These are phyloP conservation scores for Sinocyclocheilus grahami DNA, from an alignment of 2,113 vertebrate genomes.

Conservation along the genomic window DNA sequence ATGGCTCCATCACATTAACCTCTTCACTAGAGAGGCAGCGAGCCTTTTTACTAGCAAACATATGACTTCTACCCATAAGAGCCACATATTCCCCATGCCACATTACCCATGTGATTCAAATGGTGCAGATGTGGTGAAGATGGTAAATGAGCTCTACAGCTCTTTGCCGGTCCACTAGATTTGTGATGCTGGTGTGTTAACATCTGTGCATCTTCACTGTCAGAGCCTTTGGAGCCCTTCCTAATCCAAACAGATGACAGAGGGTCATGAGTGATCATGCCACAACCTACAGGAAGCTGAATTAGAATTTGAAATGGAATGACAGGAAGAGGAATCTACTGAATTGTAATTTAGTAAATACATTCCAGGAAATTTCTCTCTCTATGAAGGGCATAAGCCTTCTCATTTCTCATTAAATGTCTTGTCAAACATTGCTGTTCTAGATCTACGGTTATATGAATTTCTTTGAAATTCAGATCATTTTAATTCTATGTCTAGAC, in stretches of 20 bases:
- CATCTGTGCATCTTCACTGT: constrained; percentile 39
- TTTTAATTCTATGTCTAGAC: not conserved
- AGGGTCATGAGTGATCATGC: not conserved
- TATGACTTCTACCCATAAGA: constrained; percentile 22
- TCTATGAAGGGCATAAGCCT: too few species aligned
- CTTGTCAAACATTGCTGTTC: not conserved
- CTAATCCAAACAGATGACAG: constrained; percentile 8
- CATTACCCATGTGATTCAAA: constrained; percentile 36
- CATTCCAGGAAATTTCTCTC: not conserved
- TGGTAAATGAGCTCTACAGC: constrained; percentile 22
- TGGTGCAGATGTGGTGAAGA: not conserved
- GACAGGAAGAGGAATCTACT: not conserved
- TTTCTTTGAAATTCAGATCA: not conserved
- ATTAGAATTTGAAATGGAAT: not conserved
- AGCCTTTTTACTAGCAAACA: constrained; percentile 2
- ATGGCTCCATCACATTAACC: constrained; percentile 4
- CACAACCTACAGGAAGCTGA: not conserved
- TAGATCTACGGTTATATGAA: not conserved
- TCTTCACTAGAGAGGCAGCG: not conserved
- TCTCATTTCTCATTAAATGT: not conserved
- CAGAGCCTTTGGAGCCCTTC: not conserved
- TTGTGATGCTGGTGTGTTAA: constrained; percentile 33
- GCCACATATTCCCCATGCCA: constrained; percentile 10
- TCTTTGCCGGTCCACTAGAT: constrained; percentile 2
- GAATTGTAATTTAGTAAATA: not conserved